Evolutionary conservation across 2,113 vertebrate genomes (phyloP), one percentile per base, ranked within the genome.

Genomic region (Ibidorhyncha struthersii): DNA sequence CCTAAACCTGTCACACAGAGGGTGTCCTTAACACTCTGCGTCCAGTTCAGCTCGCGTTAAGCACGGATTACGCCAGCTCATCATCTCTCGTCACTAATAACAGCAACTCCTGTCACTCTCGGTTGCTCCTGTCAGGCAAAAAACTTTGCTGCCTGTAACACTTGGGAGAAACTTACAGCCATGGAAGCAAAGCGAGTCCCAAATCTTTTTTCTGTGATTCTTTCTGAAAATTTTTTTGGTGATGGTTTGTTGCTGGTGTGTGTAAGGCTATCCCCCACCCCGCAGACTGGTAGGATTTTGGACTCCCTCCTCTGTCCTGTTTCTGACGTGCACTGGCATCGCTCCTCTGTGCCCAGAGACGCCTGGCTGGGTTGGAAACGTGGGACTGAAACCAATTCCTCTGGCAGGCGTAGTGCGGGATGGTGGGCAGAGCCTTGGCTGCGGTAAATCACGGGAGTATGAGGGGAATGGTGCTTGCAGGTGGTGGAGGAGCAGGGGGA

Each of bases 401-500:
- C 19, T 56, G 36, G 18, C 40, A 14, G 32, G 49, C 6, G 14
- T 76, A 9, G 71, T 11, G 2, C 8, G 30, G 62, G 56, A 16
- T 8, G 7, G 18, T 4, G 18, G 22, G 32, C 47, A 47, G 73
- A 71, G 62, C 67, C 29, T 45, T 0, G 1, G 34, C 23, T 81
- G 52, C 52, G 14, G 14, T 19, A 23, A 61, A 65, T 27, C 25
- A 8, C 0, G 9, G 32, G 36, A 22, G 20, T 29, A 7, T 14
- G 34, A 27, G 15, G 41, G 36, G 30, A 14, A 41, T 15, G 25
- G 32, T 20, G 8, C 27, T 6, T 13, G 80, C 11, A 6, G 20
- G 34, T n/a, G 53, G 40, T 0, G 0, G 45, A 27, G 36, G n/a
- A 82, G 50, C 32, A 30, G 41, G 11, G 1, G 9, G 36, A 21